phyloP scores from a whole-genome alignment of 2,797 vertebrate species.

The Pseudochromis fuscus region DNA sequence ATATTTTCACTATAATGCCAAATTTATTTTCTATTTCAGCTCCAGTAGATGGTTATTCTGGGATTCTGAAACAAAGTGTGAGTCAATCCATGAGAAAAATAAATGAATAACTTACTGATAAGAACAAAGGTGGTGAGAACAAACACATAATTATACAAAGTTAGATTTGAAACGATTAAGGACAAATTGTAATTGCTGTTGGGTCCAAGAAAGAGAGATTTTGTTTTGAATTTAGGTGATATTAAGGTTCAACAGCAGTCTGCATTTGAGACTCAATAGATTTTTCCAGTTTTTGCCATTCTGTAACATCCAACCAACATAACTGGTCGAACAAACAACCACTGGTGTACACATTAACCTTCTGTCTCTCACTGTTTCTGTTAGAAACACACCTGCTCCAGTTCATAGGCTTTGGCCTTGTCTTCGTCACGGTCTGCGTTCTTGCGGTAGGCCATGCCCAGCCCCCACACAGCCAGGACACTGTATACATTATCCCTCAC shows the following conservation, averaged over 20 bases:
- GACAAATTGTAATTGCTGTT: background rate
- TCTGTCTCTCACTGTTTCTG: background rate
- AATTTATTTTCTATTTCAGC: background rate
- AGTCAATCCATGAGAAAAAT: background rate
- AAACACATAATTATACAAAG: background rate
- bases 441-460: conserved; percentile 99
- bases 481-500: conserved; percentile 98
- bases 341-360: conserved; percentile 22
- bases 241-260: background rate
- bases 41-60: background rate
- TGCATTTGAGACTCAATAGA: background rate
- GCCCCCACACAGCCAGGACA: conserved; percentile 95
- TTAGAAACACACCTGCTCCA: conserved; percentile 91
- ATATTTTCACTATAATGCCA: background rate
- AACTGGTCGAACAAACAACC: conserved; percentile 26
- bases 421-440: conserved; percentile 98
- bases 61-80: background rate
- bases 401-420: conserved; percentile 97
- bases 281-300: background rate
- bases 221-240: background rate
- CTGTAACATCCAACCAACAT: conserved; percentile 14
- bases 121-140: background rate
- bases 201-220: background rate
- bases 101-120: no score
- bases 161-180: background rate